A percentile compares a stretch with the other conserved stretches of the same genome.
phyloP scores from a whole-genome alignment of 2,888 invertebrate genomes.

The Parnassius apollo region DNA sequence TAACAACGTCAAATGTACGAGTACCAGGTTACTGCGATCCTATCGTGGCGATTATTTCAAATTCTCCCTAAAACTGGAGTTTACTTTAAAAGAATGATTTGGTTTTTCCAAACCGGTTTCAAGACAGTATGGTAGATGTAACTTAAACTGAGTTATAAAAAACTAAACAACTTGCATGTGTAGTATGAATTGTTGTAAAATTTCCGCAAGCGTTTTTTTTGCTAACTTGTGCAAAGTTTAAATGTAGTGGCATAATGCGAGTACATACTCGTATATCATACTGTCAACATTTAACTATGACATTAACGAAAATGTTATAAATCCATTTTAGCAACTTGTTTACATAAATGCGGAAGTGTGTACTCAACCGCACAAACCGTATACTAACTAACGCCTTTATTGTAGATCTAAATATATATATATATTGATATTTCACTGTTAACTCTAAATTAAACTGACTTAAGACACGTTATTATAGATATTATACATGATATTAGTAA shows the following conservation, averaged over 20 bases:
- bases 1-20: no score
- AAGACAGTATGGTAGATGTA: no score
- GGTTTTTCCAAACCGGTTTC: no score
- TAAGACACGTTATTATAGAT: no score
- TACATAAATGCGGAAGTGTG: conserved; percentile 20
- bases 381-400: background rate
- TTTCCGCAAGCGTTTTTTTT: conserved; percentile 11
- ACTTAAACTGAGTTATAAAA: no score
- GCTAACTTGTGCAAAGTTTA: conserved; percentile 12
- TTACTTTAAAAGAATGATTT: no score
- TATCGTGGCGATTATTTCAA: no score
- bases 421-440: background rate
- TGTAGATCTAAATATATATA: background rate
- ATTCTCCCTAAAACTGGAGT: no score
- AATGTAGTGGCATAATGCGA: conserved; percentile 1
- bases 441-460: no score
- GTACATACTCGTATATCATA: conserved; percentile 7
- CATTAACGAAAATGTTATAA: conserved; percentile 17
- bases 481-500: no score
- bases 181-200: background rate
- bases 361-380: conserved; percentile 1
- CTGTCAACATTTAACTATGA: conserved; percentile 17
- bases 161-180: background rate
- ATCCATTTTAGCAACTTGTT: conserved; percentile 19
- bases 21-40: no score